Conservation (phyloP, 1,140 invertebrate species). For the Trichonephila clavata region DNA sequence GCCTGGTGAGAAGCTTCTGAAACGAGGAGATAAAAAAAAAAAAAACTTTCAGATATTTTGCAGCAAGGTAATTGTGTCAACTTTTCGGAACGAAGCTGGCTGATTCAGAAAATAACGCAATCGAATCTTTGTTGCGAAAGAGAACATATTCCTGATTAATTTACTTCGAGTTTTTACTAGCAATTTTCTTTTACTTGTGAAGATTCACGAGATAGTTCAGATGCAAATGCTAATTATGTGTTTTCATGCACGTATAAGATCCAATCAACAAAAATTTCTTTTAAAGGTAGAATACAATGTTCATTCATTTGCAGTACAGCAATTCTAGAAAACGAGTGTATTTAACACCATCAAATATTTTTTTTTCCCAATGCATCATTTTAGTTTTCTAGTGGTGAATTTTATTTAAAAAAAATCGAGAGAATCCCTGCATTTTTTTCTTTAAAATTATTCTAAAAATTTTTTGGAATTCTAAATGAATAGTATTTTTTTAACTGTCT, state of each 20-base stretch:
- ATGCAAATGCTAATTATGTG: conserved; percentile 25
- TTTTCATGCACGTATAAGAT: neutral
- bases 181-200: neutral
- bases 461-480: too few relatives aligned
- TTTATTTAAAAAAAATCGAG: neutral
- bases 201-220: neutral
- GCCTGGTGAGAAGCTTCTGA: neutral
- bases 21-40: neutral
- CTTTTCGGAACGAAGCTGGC: neutral
- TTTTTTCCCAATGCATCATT: neutral
- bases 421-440: neutral
- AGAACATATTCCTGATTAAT: conserved; percentile 46
- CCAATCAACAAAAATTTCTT: conserved; percentile 25
- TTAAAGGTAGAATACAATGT: neutral
- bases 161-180: neutral
- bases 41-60: conserved; percentile 14
- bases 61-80: conserved; percentile 59
- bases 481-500: too few relatives aligned
- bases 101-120: conserved; percentile 39
- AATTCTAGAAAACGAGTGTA: neutral
- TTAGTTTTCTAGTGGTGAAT: neutral
- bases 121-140: neutral
- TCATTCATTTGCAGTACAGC: neutral
- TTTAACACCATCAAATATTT: neutral
- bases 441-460: too few relatives aligned